A percentile compares a stretch with the other conserved stretches of the same genome.
Conservation (phyloP, 2,888 invertebrate genomes). For the Tipula vernalis region DNA sequence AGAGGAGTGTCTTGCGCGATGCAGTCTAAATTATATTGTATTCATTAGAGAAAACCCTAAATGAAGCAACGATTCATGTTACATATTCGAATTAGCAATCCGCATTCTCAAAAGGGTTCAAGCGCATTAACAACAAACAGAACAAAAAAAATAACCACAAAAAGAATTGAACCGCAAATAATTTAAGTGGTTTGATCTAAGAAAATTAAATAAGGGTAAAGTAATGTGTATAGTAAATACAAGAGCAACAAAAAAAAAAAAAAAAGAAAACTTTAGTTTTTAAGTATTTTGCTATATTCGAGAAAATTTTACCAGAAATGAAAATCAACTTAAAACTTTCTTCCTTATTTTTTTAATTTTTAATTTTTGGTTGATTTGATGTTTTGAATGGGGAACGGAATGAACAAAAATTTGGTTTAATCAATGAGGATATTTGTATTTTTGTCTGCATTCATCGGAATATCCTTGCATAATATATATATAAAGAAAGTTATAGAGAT, state of each 20-base stretch:
- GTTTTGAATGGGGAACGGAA: neutral
- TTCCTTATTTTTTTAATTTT: neutral
- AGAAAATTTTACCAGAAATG: neutral
- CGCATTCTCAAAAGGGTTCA: neutral
- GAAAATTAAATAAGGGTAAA: constrained; percentile 7
- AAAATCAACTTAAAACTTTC: constrained; percentile 8
- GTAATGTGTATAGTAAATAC: neutral
- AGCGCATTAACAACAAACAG: neutral
- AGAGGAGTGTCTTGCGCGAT: neutral
- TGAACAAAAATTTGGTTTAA: neutral
- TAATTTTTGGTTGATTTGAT: constrained; percentile 1
- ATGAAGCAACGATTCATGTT: neutral
- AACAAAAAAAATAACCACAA: neutral
- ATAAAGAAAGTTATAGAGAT: no score
- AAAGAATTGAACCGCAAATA: constrained; percentile 7
- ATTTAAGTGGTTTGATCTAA: constrained; percentile 10
- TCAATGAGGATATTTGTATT: neutral
- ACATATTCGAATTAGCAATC: neutral
- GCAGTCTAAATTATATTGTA: neutral
- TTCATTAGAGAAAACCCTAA: no score
- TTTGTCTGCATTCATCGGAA: neutral
- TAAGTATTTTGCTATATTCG: neutral
- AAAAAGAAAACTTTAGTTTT: neutral
- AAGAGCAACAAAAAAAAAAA: neutral
- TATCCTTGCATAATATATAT: no score